phyloP scores from a whole-genome alignment of 2,888 invertebrate genomes.

The Parascotia fuliginaria region DNA sequence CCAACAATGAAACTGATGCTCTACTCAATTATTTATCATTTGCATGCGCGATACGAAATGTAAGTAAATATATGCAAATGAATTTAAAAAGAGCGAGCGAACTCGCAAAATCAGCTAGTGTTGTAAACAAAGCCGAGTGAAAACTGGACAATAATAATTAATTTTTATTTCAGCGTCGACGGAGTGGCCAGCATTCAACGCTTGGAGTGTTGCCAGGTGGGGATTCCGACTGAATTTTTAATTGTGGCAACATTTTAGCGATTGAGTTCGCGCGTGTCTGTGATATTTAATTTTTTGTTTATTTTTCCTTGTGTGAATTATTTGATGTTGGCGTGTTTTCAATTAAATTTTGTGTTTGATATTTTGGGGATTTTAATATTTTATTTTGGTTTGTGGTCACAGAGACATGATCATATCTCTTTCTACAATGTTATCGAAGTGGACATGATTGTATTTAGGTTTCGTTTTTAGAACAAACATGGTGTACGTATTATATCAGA shows the following conservation, averaged over 20 bases:
- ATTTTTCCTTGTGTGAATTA: conserved; percentile 4
- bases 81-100: conserved; percentile 25
- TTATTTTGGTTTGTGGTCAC: too few species aligned
- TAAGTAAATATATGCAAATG: conserved; percentile 20
- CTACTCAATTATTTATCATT: neutral
- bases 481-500: too few species aligned
- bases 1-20: too few species aligned
- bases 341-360: too few species aligned
- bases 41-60: conserved; percentile 3
- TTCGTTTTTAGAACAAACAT: too few species aligned
- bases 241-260: conserved; percentile 51
- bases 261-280: conserved; percentile 44
- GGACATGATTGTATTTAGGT: too few species aligned
- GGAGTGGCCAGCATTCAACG: conserved; percentile 41
- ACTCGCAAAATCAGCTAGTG: conserved; percentile 25
- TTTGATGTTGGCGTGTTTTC: conserved; percentile 6
- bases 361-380: too few species aligned
- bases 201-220: conserved; percentile 52
- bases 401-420: too few species aligned
- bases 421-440: too few species aligned
- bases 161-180: conserved; percentile 48
- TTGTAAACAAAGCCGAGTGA: conserved; percentile 35
- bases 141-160: conserved; percentile 48
- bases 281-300: conserved; percentile 36
- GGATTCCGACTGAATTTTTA: conserved; percentile 46